phyloP scores from a whole-genome alignment of 2,797 vertebrate genomes.

The Argya squamiceps region DNA sequence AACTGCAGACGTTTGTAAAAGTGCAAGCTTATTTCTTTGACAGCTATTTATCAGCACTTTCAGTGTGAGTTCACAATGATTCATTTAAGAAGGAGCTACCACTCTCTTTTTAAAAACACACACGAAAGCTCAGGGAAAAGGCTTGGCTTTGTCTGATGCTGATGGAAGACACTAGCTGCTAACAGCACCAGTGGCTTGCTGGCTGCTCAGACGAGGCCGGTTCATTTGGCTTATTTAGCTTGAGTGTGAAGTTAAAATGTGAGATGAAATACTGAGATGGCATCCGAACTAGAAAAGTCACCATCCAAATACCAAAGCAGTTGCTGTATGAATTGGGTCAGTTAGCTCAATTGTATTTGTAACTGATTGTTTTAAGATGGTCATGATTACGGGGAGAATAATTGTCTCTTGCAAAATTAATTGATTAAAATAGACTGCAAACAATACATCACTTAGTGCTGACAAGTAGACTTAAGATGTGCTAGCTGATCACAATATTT shows the following conservation, averaged over 20 bases:
- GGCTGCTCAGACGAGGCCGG: neutral
- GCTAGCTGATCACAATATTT: neutral
- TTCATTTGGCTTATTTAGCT: neutral
- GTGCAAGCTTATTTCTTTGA: neutral
- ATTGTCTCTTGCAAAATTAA: neutral
- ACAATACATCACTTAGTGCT: neutral
- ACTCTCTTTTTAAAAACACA: neutral
- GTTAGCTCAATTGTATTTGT: neutral
- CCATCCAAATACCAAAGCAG: neutral
- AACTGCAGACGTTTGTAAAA: neutral
- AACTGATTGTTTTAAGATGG: neutral
- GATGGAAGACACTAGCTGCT: neutral
- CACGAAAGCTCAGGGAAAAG: neutral
- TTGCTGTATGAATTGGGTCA: neutral
- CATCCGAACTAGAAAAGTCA: neutral
- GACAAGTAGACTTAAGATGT: neutral
- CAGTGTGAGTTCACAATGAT: neutral
- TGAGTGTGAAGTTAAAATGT: neutral
- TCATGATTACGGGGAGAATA: neutral
- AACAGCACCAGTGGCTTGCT: neutral
- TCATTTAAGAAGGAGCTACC: neutral
- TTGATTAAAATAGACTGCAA: neutral
- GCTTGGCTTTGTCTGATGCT: neutral
- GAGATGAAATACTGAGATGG: neutral
- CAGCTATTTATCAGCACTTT: neutral